Conservation (phyloP, 2,113 vertebrate species). For the Hyperopisus bebe region DNA sequence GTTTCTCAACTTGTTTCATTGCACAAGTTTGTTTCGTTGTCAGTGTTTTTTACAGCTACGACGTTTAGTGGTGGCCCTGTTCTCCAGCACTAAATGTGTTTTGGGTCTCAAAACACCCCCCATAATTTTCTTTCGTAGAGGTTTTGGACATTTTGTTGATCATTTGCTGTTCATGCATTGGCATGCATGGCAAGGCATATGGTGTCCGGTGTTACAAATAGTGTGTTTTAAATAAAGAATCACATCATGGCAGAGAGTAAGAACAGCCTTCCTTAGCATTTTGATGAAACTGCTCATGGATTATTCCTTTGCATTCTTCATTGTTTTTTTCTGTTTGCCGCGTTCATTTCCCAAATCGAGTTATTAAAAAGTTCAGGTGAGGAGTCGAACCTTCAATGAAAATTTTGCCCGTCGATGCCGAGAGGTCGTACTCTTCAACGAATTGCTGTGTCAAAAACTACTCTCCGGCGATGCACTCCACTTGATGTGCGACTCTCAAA, state of each 20-base stretch:
- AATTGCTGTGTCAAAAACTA: not conserved
- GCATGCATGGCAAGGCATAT: no score
- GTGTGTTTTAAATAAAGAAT: not conserved
- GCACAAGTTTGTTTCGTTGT: not conserved
- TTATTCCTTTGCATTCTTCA: not conserved
- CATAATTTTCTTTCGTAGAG: not conserved
- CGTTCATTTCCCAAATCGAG: not conserved
- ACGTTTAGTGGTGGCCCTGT: not conserved
- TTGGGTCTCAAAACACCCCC: not conserved
- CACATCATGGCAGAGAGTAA: not conserved
- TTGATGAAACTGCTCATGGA: not conserved
- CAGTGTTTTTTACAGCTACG: not conserved
- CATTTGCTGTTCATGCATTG: no score
- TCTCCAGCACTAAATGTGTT: not conserved
- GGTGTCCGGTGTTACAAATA: not conserved
- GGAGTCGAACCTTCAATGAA: not conserved
- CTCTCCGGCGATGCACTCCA: not conserved
- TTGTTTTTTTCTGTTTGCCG: not conserved
- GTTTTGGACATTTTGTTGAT: not conserved
- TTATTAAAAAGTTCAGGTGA: not conserved
- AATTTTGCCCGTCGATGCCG: not conserved
- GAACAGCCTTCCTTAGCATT: not conserved
- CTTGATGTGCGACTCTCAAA: not conserved
- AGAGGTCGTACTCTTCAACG: not conserved
- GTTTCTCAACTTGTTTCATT: not conserved